Conservation (phyloP, 2,888 invertebrate genomes). For the Drosophila anceps region DNA sequence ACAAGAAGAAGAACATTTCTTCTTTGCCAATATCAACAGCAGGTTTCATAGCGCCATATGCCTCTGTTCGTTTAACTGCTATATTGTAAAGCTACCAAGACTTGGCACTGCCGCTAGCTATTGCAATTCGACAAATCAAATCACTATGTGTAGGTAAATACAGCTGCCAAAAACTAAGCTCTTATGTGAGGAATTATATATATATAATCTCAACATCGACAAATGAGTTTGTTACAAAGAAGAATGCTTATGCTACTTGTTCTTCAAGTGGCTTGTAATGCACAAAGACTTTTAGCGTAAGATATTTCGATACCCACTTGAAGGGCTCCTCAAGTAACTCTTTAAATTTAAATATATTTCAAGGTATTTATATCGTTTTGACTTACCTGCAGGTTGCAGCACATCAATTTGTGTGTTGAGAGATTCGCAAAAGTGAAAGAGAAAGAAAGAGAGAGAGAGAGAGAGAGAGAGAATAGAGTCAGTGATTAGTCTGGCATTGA, state of each 20-base stretch:
- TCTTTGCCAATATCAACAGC: too few species aligned
- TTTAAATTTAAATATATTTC: too few species aligned
- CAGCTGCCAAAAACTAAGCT: too few species aligned
- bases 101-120: too few species aligned
- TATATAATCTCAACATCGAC: too few species aligned
- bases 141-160: too few species aligned
- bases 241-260: background rate
- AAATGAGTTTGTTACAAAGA: background rate
- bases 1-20: too few species aligned
- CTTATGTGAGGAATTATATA: too few species aligned
- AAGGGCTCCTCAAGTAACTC: background rate
- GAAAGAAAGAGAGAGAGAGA: constrained; percentile 4
- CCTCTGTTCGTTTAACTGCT: too few species aligned
- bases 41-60: too few species aligned
- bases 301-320: background rate
- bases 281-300: background rate
- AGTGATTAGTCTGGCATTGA: constrained; percentile 34
- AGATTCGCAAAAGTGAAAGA: background rate
- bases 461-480: constrained; percentile 17
- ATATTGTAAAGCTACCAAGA: too few species aligned
- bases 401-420: background rate
- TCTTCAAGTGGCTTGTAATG: background rate
- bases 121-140: too few species aligned
- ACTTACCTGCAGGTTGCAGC: constrained; percentile 16
- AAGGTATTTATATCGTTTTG: background rate